Evolutionary conservation across 2,113 vertebrate species (phyloP).

Genomic region (Sinocyclocheilus anshuiensis): DNA sequence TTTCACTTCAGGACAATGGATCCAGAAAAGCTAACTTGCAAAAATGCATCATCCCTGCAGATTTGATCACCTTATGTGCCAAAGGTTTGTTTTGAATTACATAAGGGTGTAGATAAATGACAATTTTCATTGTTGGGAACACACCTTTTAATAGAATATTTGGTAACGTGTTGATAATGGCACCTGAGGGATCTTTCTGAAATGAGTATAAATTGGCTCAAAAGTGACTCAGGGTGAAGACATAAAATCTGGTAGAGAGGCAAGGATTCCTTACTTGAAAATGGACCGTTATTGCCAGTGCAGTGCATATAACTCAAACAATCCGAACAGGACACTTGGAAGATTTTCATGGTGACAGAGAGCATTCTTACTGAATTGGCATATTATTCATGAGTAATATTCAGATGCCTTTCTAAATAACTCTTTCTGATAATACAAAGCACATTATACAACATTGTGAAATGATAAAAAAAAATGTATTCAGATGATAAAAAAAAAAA

Average conservation of each 20-base stretch:
- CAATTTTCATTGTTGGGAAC: background rate
- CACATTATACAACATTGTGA: background rate
- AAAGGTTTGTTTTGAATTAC: background rate
- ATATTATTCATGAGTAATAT: background rate
- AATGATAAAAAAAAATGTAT: too few species aligned
- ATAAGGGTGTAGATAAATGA: background rate
- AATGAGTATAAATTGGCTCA: background rate
- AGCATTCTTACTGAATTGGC: background rate
- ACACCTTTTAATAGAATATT: background rate
- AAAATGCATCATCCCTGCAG: background rate
- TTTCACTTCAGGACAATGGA: background rate
- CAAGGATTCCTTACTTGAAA: background rate
- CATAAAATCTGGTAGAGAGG: background rate
- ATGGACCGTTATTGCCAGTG: background rate
- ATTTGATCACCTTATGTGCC: background rate
- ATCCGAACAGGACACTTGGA: background rate
- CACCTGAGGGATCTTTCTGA: background rate
- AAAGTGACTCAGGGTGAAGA: background rate
- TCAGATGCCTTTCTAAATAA: background rate
- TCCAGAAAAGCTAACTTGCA: background rate
- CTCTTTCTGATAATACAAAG: background rate
- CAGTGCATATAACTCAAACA: background rate
- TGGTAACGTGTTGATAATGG: background rate
- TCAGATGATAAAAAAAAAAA: background rate
- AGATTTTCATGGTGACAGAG: background rate